A percentile compares a stretch with the other conserved stretches of the same genome.
Evolutionary conservation across 2,113 vertebrate genomes (phyloP).

Genomic region (Montifringilla adamsi): DNA sequence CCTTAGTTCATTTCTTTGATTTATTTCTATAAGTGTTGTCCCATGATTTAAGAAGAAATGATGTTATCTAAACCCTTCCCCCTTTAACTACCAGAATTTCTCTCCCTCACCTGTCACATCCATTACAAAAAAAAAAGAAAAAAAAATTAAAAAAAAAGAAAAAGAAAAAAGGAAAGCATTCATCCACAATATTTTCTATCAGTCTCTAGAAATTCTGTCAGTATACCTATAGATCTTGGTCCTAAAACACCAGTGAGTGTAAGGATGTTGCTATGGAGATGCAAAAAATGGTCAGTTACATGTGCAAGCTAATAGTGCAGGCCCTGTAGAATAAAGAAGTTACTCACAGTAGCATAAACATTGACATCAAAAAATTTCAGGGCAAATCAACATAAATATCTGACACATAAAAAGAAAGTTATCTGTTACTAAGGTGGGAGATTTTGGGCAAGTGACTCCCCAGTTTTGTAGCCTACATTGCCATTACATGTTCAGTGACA

Average conservation of each 20-base stretch:
- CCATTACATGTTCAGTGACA: neutral
- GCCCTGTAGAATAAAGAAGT: neutral
- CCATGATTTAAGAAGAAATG: neutral
- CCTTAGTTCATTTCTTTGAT: neutral
- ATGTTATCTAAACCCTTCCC: neutral
- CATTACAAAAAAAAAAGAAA: neutral
- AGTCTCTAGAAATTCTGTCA: neutral
- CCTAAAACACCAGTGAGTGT: neutral
- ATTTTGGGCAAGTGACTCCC: neutral
- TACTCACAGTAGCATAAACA: neutral
- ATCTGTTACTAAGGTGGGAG: neutral
- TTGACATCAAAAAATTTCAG: neutral
- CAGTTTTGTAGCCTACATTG: neutral
- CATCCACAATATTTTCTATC: neutral
- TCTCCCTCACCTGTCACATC: neutral
- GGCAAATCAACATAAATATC: neutral
- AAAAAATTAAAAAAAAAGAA: neutral
- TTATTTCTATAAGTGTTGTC: neutral
- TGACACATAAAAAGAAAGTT: neutral
- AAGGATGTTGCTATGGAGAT: neutral
- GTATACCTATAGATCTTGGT: neutral
- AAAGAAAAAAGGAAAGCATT: accelerated
- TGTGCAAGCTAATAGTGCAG: neutral
- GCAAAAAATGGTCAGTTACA: neutral
- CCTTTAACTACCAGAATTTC: neutral